A percentile compares a stretch with the other conserved stretches of the same genome.
phyloP scores from a whole-genome alignment of 2,797 vertebrate species.

The Chromis chromis region DNA sequence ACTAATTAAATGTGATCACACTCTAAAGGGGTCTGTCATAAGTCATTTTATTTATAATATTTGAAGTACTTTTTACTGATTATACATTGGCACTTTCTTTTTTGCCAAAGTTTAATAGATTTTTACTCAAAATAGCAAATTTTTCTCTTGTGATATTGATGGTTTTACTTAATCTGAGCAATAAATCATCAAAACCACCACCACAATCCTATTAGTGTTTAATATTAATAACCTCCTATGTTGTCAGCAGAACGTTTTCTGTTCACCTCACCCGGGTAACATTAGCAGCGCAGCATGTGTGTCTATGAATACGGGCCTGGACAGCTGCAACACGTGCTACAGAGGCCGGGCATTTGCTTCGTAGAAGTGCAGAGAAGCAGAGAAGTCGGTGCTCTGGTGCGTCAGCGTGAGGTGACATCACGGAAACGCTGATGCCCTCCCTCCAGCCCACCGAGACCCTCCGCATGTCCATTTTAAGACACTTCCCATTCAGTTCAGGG shows the following conservation, averaged over 20 bases:
- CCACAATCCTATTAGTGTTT: not conserved
- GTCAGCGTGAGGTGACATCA: slow-evolving; percentile 74
- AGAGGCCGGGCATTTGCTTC: slow-evolving; percentile 27
- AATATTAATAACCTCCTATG: slow-evolving; percentile 9
- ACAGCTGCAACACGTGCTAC: slow-evolving; percentile 67
- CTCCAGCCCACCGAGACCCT: slow-evolving; percentile 38
- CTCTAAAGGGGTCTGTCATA: too few relatives aligned
- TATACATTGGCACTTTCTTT: too few relatives aligned
- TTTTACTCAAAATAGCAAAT: too few relatives aligned
- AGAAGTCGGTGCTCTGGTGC: slow-evolving; percentile 36
- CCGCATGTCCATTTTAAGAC: slow-evolving; percentile 80
- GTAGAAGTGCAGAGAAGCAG: slow-evolving; percentile 21
- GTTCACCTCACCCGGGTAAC: slow-evolving; percentile 31
- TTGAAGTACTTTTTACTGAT: too few relatives aligned
- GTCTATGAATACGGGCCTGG: slow-evolving; percentile 10
- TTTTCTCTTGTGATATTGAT: too few relatives aligned
- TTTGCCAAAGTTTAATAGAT: too few relatives aligned
- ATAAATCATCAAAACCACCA: not conserved
- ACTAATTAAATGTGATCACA: too few relatives aligned
- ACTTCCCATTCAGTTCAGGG: slow-evolving; percentile 72
- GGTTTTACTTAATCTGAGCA: too few relatives aligned
- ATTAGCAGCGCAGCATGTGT: slow-evolving; percentile 27
- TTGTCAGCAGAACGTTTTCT: slow-evolving; percentile 16
- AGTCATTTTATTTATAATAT: too few relatives aligned
- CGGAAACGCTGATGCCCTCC: slow-evolving; percentile 78